Base-by-base conservation (phyloP, 2,888 invertebrate genomes). In the Plagiodera versicolora region DNA sequence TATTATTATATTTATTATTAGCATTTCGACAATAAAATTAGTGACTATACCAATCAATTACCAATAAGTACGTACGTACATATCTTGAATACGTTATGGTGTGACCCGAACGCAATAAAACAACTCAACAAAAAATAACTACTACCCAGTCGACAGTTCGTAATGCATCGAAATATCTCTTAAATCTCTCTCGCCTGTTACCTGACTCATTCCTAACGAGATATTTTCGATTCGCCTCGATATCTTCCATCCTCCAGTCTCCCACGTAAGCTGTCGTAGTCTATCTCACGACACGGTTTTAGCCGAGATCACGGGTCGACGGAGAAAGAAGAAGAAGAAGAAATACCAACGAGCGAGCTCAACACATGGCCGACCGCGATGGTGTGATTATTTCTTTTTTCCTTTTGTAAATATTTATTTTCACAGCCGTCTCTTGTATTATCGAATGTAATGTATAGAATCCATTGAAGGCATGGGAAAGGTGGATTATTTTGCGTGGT, bases 351-450 rank as follows among this genome's bases (percentile, higher is more conserved):
- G 24, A 53, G 50, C 24, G 44, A 53, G 53, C 39, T 39, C 14
- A 39, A n/a, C 53, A 53, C 69, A 67, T 70, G 70, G 67, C 70
- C 63, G 64, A 61, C 51, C 48, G 39, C 56, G 65, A 64, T 62
- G 63, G 64, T 64, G 67, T 66, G 66, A 68, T 69, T 73, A 58
- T 71, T 70, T 70, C 68, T 72, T 73, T 70, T 72, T 70, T 71
- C 70, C 67, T 70, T 60, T 70, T 70, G 67, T 74, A 74, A 74
- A 74, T 74, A 74, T 74, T 74, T 74, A 74, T 70, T 70, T 71
- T 70, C 67, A 70, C 70, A 65, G 69, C 67, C 63, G 66, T 48
- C 56, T 55, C 32, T 58, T 56, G 54, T 50, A 49, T 44, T 53
- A 53, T 48, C 39, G 52, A 55, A 57, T 52, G 47, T 55, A 58